These are phyloP conservation scores for Mus musculus DNA, from an alignment of 2,113 vertebrate genomes.

Conservation along the genomic window DNA sequence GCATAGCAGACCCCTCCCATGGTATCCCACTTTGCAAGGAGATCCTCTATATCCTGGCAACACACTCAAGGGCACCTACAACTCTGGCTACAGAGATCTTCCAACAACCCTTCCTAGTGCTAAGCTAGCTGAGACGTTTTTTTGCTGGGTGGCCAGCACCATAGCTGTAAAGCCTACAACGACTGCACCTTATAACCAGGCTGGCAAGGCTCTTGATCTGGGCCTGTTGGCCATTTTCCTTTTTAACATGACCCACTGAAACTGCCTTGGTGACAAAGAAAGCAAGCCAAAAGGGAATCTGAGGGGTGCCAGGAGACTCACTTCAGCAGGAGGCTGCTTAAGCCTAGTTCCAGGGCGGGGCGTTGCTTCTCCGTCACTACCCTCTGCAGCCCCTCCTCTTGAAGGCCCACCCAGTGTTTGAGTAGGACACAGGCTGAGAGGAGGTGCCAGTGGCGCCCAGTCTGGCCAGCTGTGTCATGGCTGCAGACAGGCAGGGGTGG, in stretches of 20 bases:
- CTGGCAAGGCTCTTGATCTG: not conserved
- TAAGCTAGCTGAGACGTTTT: not conserved
- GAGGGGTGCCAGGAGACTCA: not conserved
- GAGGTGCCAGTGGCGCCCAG: not conserved
- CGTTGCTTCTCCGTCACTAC: not conserved
- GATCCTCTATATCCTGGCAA: not conserved
- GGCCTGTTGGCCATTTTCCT: accelerated
- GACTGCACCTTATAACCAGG: not conserved
- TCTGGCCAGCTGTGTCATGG: not conserved
- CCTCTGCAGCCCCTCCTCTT: not conserved
- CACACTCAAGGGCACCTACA: not conserved
- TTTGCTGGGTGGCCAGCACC: not conserved
- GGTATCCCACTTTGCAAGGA: not conserved
- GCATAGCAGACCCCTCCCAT: constrained; percentile 1
- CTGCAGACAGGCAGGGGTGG: not conserved
- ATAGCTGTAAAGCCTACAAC: not conserved
- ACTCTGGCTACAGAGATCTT: not conserved
- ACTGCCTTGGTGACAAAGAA: not conserved
- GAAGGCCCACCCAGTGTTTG: not conserved
- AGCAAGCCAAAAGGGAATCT: not conserved
- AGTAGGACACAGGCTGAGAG: not conserved
- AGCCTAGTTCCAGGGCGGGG: not conserved
- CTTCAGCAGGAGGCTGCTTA: too few relatives aligned
- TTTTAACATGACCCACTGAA: not conserved
- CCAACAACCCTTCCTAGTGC: too few relatives aligned